These are phyloP conservation scores for Alloplasta piceator DNA, from an alignment of 2,888 invertebrate genomes.

Conservation along the genomic window DNA sequence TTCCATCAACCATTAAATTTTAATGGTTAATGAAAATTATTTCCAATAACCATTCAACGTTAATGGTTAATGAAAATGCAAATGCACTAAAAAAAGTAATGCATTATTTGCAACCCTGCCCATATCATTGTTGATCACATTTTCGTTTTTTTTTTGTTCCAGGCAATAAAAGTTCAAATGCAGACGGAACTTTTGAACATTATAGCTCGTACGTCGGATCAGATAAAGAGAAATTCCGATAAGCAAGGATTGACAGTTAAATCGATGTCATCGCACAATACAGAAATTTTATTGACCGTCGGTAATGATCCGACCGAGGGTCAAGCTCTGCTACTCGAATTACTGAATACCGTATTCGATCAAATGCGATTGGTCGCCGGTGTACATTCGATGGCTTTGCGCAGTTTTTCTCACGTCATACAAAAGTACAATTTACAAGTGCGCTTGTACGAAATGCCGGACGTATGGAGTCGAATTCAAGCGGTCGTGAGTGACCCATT, in stretches of 20 bases:
- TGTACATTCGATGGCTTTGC: constrained; percentile 89
- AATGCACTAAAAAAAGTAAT: no score
- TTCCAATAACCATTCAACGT: no score
- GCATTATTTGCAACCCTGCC: no score
- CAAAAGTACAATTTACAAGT: constrained; percentile 85
- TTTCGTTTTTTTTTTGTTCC: constrained; percentile 69
- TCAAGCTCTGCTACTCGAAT: constrained; percentile 85
- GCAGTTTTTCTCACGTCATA: constrained; percentile 87
- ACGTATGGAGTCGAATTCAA: constrained; percentile 96
- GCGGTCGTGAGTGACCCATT: constrained; percentile 88
- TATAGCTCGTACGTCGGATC: constrained; percentile 91
- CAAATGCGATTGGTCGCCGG: constrained; percentile 93
- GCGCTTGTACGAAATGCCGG: constrained; percentile 88
- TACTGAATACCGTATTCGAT: constrained; percentile 91
- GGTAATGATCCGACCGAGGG: constrained; percentile 72
- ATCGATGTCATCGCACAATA: constrained; percentile 58
- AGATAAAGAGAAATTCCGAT: constrained; percentile 83
- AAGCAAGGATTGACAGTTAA: constrained; percentile 63
- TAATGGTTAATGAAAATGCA: no score
- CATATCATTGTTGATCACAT: no score
- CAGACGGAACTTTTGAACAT: constrained; percentile 92
- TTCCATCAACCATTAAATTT: no score
- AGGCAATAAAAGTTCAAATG: constrained; percentile 93
- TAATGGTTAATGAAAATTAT: no score
- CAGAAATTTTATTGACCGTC: constrained; percentile 50